Percentiles rank a stretch among this genome's conserved stretches.
Evolutionary conservation across 2,797 vertebrate species (phyloP).

Genomic region (Sternotherus odoratus): DNA sequence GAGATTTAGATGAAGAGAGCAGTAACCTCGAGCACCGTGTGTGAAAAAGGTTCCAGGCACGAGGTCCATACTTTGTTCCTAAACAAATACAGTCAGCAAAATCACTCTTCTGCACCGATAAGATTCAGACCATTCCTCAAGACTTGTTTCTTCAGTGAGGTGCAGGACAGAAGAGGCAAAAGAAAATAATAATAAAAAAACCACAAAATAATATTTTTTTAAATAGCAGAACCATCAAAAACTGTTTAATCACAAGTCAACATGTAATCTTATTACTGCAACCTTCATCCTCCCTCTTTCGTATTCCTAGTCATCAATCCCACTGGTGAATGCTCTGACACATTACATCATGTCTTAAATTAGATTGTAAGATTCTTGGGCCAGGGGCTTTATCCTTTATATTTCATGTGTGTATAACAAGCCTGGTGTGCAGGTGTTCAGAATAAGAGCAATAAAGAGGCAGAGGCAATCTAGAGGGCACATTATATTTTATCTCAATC

Average conservation of each 20-base stretch:
- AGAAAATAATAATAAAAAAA: not conserved
- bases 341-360: not conserved
- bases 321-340: not conserved
- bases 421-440: not conserved
- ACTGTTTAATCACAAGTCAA: not conserved
- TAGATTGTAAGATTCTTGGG: not conserved
- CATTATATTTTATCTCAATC: not conserved
- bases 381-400: not conserved
- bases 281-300: not conserved
- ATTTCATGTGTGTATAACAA: not conserved
- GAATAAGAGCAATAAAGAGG: not conserved
- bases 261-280: not conserved
- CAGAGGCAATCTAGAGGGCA: not conserved
- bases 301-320: not conserved
- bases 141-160: not conserved
- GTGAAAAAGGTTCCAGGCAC: not conserved
- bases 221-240: not conserved
- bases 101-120: not conserved
- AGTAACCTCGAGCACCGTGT: not conserved
- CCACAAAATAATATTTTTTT: not conserved
- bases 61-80: not conserved
- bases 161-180: not conserved
- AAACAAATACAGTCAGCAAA: not conserved
- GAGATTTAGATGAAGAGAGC: fast-evolving
- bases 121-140: not conserved